Evolutionary conservation across 2,888 invertebrate genomes (phyloP), one percentile per base, ranked within the genome.

Genomic region (Neuroscelio doddi): DNA sequence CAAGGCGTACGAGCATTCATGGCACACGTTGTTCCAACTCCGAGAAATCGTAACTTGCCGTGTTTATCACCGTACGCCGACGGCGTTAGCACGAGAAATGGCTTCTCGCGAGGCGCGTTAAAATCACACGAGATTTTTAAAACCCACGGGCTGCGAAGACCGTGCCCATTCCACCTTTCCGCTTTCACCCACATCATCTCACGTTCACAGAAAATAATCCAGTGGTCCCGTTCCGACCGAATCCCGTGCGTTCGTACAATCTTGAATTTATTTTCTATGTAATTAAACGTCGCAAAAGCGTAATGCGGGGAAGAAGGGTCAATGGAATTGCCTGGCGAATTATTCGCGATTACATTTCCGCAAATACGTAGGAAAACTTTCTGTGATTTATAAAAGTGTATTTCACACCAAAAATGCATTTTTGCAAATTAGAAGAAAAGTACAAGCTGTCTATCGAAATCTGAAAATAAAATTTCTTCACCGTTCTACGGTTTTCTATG

Each of bases 21-120:
- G 50, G 17, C 49, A 42, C 42, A 34, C 38, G 55, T 56, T 61
- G 58, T 42, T 51, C 68, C 71, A 71, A 77, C 80, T 83, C 81
- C 77, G 71, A 84, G 83, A 83, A 83, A 84, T 82, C 84, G 82
- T 84, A 84, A 83, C 83, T 80, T 82, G 76, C 75, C 80, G 81
- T 81, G 82, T 84, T 84, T 84, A 84, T 84, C 81, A 76, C 80
- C 78, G 70, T 71, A 63, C 71, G 69, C 76, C 74, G 73, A 65
- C 77, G 75, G 75, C 77, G 77, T 78, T 78, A 75, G 75, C 76
- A 57, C 76, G 77, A 75, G 79, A 71, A 80, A 81, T 77, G 77
- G 76, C 79, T 77, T 80, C 80, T 78, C 74, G 79, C 77, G 75
- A 78, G 75, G 78, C 77, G 78, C 81, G 81, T 81, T 82, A 79